Conservation (phyloP, 2,113 vertebrate species). For the Callorhinus ursinus region DNA sequence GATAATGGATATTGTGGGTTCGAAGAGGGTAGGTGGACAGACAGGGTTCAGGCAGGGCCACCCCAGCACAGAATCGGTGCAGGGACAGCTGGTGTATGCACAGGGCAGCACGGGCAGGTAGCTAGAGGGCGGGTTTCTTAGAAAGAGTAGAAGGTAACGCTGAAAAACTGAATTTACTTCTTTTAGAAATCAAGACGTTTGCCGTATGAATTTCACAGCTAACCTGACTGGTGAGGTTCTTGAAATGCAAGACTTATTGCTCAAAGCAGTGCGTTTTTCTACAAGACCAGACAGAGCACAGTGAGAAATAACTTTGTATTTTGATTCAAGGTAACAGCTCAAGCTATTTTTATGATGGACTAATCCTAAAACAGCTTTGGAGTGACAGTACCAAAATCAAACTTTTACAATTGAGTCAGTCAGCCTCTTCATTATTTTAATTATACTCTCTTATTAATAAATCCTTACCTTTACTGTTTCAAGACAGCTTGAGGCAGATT, state of each 20-base stretch:
- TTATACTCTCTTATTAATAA: not conserved
- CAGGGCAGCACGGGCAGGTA: not conserved
- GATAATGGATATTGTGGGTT: not conserved
- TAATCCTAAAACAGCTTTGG: not conserved
- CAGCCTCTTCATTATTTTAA: not conserved
- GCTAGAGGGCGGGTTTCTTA: not conserved
- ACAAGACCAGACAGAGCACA: not conserved
- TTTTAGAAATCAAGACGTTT: not conserved
- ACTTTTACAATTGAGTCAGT: not conserved
- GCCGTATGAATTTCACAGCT: not conserved
- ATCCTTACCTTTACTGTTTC: not conserved
- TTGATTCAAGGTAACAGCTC: not conserved
- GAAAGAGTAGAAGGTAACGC: not conserved
- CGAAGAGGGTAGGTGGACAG: not conserved
- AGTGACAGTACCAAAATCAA: not conserved
- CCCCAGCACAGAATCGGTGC: not conserved
- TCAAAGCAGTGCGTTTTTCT: not conserved
- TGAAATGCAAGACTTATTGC: not conserved
- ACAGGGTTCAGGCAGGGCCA: too few relatives aligned
- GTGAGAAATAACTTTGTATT: not conserved
- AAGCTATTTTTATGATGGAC: not conserved
- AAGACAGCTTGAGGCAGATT: slow-evolving; percentile 6
- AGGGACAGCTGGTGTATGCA: not conserved
- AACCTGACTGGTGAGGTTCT: not conserved
- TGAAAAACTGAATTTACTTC: not conserved